Evolutionary conservation across 1,140 invertebrate genomes (phyloP), one percentile per base, ranked within the genome.

Genomic region (Pseudomyrmex pallidus): DNA sequence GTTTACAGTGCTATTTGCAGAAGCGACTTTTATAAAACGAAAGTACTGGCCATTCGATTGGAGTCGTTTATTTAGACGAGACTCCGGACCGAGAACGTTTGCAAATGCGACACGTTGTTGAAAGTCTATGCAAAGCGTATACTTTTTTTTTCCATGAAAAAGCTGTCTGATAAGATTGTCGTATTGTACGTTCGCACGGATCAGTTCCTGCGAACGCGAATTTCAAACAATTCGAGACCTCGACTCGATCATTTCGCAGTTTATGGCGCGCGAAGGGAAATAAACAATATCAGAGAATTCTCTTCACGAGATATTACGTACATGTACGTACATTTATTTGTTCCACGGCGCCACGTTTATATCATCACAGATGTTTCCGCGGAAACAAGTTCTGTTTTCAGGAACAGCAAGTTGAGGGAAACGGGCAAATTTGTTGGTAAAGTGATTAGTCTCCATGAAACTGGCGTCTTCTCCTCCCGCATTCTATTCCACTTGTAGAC

Each of bases 61-160:
- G 44, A 70, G 57, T 80, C 66, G 66, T 80, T 80, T 80, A 80
- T 80, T 80, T 80, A 80, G 54, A n/a, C 70, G 76, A 70, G 46
- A 15, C 66, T 70, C 7, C 52, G 17, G 2, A 13, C 35, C 15
- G 46, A 63, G 46, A 74, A 22, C 50, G 25, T 78, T 78, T 17
- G 66, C 76, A 22, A 72, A 57, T 48, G 46, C 54, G 20, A 78
- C 76, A 44, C 15, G 59, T 70, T n/a, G 76, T 25, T 70, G 20
- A 44, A 50, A 70, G 48, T 44, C 20, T 70, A n/a, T 25, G 22
- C 59, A 70, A 70, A 80, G 22, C 9, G n/a, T 50, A 17, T 15
- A 17, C 35, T 44, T 64, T 52, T 67, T 67, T 68, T 59, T 12
- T 35, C 7, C 35, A 35, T 77, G 9, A 70, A 57, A 20, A 62